Evolutionary conservation across 2,888 invertebrate genomes (phyloP).

Genomic region (Eledona agricola): DNA sequence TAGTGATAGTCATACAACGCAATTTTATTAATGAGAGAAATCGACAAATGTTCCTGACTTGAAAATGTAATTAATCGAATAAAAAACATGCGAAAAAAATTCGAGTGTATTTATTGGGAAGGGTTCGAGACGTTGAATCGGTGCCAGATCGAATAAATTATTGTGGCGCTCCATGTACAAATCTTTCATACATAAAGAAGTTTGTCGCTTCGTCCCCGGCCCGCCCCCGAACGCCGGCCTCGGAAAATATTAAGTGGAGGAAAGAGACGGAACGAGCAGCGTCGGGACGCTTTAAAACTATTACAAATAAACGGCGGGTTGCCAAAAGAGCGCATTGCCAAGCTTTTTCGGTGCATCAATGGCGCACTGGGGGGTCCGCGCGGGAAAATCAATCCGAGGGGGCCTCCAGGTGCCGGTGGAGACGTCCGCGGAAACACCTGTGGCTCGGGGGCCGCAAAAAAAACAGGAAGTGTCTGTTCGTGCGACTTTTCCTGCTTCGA

Average conservation of each 20-base stretch:
- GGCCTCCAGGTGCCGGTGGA: not conserved
- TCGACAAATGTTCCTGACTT: slow-evolving; percentile 50
- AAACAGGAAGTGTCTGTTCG: too few relatives aligned
- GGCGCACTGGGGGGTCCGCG: slow-evolving; percentile 19
- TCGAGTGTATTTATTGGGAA: not conserved
- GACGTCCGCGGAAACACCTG: not conserved
- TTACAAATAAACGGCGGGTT: slow-evolving; percentile 38
- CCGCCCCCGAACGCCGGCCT: slow-evolving; percentile 13
- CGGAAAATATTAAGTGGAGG: slow-evolving; percentile 26
- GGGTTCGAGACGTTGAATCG: slow-evolving; percentile 24
- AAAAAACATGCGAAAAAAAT: slow-evolving; percentile 41
- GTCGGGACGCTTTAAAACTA: slow-evolving; percentile 31
- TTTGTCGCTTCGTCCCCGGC: slow-evolving; percentile 39
- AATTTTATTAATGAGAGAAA: slow-evolving; percentile 49
- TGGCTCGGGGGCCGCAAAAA: too few relatives aligned
- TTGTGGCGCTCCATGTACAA: slow-evolving; percentile 43
- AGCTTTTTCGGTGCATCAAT: slow-evolving; percentile 46
- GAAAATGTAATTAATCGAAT: slow-evolving; percentile 37
- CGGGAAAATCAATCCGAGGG: slow-evolving; percentile 7
- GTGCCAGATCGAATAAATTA: slow-evolving; percentile 45
- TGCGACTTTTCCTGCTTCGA: too few relatives aligned
- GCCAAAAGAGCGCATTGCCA: slow-evolving; percentile 49
- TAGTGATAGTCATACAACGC: slow-evolving; percentile 45
- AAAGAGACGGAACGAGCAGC: slow-evolving; percentile 23
- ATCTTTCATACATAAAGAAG: slow-evolving; percentile 48